Conservation (phyloP, 2,888 invertebrate genomes). For the Strigamia crassipes region DNA sequence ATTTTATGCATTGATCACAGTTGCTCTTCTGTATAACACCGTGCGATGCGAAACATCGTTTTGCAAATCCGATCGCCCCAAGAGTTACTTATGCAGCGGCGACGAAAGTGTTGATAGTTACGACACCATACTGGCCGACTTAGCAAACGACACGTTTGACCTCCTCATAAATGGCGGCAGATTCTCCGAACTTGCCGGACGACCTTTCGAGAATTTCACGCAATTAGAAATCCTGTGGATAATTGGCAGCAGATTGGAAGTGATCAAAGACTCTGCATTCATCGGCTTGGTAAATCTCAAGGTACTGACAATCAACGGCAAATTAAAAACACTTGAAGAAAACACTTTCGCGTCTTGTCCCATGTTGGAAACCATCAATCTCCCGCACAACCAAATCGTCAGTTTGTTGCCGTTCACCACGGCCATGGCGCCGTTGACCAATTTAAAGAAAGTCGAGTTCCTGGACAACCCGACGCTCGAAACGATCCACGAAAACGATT, state of each 20-base stretch:
- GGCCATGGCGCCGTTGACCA: background rate
- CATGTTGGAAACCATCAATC: background rate
- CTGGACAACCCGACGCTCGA: background rate
- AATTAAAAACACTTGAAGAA: background rate
- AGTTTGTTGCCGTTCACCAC: background rate
- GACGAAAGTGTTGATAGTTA: background rate
- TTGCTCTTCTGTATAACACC: background rate
- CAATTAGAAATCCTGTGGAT: background rate
- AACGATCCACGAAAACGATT: background rate
- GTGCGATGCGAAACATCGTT: background rate
- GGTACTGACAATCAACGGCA: background rate
- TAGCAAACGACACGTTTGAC: background rate
- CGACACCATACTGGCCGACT: background rate
- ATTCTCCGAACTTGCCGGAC: background rate
- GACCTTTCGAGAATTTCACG: background rate
- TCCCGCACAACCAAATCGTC: background rate
- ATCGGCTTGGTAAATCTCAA: background rate
- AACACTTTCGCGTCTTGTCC: slow-evolving; percentile 5
- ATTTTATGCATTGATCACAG: background rate
- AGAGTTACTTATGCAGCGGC: background rate
- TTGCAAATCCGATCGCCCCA: background rate
- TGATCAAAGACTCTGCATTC: background rate
- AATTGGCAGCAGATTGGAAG: slow-evolving; percentile 5
- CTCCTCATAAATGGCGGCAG: background rate
- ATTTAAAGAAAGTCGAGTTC: background rate